phyloP scores from a whole-genome alignment of 2,888 invertebrate genomes.

The Octonoba sinensis region DNA sequence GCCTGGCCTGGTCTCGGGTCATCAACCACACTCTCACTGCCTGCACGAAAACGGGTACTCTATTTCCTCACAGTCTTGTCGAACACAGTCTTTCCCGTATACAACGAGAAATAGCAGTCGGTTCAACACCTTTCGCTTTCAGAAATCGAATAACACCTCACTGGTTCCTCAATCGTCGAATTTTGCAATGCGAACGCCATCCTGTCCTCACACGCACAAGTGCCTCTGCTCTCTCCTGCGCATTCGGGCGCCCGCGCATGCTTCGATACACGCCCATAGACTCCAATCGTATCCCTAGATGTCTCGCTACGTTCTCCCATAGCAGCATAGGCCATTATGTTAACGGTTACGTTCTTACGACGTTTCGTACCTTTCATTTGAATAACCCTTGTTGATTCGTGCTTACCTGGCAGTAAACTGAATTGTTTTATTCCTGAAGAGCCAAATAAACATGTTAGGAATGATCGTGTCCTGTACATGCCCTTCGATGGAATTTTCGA shows the following conservation, averaged over 20 bases:
- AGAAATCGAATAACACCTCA: too few species aligned
- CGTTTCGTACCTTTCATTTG: too few species aligned
- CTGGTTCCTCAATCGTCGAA: background rate
- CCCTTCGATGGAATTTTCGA: constrained; percentile 65
- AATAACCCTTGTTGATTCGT: too few species aligned
- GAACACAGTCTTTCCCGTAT: background rate
- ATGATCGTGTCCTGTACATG: constrained; percentile 62
- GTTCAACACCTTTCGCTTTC: too few species aligned
- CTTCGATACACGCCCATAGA: too few species aligned
- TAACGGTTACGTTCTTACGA: too few species aligned
- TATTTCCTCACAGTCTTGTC: background rate
- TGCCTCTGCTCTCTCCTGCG: background rate
- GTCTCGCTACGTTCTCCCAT: too few species aligned
- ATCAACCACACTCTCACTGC: background rate
- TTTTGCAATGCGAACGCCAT: background rate
- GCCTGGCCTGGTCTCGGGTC: background rate
- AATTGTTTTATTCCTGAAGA: constrained; percentile 58
- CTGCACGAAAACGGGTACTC: background rate
- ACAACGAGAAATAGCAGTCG: too few species aligned
- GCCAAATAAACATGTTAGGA: constrained; percentile 59
- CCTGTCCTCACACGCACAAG: background rate
- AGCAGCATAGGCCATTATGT: too few species aligned
- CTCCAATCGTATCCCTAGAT: too few species aligned
- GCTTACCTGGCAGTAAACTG: constrained; percentile 64
- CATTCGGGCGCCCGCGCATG: background rate